Percentiles rank a stretch among this genome's conserved stretches.
Conservation (phyloP, 2,888 invertebrate species). For the Dynastes hyllus region DNA sequence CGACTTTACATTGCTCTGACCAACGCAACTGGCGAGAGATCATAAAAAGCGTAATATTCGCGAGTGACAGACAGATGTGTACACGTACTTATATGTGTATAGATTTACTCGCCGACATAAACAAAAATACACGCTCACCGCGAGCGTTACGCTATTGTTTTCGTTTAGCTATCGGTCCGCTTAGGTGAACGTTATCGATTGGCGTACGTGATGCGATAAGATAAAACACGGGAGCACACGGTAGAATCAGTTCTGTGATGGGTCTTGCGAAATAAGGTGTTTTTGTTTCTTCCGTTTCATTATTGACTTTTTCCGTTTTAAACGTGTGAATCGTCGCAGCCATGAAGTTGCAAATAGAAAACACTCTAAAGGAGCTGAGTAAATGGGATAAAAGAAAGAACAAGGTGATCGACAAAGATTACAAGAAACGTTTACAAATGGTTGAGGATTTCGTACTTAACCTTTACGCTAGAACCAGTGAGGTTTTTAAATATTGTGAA, state of each 20-base stretch:
- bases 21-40: constrained; percentile 6
- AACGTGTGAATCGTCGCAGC: constrained; percentile 9
- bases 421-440: constrained; percentile 33
- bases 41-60: constrained; percentile 36
- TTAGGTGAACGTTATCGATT: constrained; percentile 36
- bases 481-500: constrained; percentile 43
- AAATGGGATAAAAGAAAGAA: constrained; percentile 38
- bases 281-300: constrained; percentile 1
- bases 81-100: neutral
- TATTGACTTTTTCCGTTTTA: constrained; percentile 5
- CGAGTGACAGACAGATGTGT: constrained; percentile 32
- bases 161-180: constrained; percentile 25
- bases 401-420: constrained; percentile 31
- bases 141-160: constrained; percentile 26
- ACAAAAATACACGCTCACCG: constrained; percentile 29
- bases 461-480: constrained; percentile 9
- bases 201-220: constrained; percentile 42
- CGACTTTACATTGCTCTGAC: neutral
- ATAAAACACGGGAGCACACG: constrained; percentile 8
- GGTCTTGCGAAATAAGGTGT: constrained; percentile 36
- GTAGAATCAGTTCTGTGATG: constrained; percentile 14
- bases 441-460: constrained; percentile 44
- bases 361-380: constrained; percentile 15
- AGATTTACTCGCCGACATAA: constrained; percentile 18
- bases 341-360: constrained; percentile 42